A percentile compares a stretch with the other conserved stretches of the same genome.
Conservation (phyloP, 2,888 invertebrate genomes). For the Baccha elongata region DNA sequence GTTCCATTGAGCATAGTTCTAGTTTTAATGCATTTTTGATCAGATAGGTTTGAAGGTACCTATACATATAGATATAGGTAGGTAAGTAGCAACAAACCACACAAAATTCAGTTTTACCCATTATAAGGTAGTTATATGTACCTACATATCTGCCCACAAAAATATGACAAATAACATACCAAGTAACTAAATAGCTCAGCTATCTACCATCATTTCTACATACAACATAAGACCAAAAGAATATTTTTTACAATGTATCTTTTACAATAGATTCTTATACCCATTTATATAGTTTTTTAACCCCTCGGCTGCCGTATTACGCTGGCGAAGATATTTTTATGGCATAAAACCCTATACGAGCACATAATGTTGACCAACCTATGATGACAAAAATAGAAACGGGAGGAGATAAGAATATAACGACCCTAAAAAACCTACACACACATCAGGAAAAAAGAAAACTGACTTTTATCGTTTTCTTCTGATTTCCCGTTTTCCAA, state of each 20-base stretch:
- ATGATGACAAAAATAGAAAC: slow-evolving; percentile 47
- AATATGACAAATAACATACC: neutral
- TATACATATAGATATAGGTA: neutral
- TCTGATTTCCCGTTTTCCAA: slow-evolving; percentile 60
- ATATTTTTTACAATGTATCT: slow-evolving; percentile 23
- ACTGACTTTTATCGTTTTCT: slow-evolving; percentile 23
- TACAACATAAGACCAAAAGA: slow-evolving; percentile 33
- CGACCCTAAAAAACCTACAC: slow-evolving; percentile 28
- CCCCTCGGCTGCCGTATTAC: slow-evolving; percentile 62
- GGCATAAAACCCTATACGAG: slow-evolving; percentile 32
- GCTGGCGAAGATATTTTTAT: slow-evolving; percentile 35
- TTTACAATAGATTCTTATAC: slow-evolving; percentile 8
- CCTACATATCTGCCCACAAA: neutral
- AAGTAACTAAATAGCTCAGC: neutral
- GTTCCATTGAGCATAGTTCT: too few relatives aligned
- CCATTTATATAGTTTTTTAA: slow-evolving; percentile 19
- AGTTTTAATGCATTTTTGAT: neutral
- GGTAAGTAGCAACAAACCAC: too few relatives aligned
- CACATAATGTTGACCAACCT: slow-evolving; percentile 29
- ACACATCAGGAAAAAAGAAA: slow-evolving; percentile 15
- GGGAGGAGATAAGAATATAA: neutral
- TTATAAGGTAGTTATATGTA: slow-evolving; percentile 13
- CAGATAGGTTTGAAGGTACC: neutral
- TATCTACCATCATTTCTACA: slow-evolving; percentile 9
- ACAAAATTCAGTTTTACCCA: slow-evolving; percentile 4